A percentile compares a stretch with the other conserved stretches of the same genome.
phyloP scores from a whole-genome alignment of 2,113 vertebrate genomes.

The Crotophaga sulcirostris region DNA sequence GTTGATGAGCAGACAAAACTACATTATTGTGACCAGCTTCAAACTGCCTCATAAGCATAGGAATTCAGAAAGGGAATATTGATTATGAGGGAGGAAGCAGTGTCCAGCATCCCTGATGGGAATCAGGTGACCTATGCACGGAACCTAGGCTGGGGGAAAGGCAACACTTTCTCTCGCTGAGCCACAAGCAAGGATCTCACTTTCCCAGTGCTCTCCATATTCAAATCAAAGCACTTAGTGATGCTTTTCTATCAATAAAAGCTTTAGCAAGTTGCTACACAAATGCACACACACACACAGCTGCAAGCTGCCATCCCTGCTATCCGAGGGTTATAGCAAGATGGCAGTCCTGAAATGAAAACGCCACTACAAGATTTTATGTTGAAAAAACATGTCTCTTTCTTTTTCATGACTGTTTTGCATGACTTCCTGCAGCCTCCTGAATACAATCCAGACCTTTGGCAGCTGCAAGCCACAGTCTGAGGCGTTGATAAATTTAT shows the following conservation, averaged over 20 bases:
- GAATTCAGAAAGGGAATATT: background rate
- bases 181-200: background rate
- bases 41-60: background rate
- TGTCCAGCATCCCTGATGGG: background rate
- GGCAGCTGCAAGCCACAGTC: background rate
- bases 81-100: background rate
- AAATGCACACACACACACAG: fast-evolving
- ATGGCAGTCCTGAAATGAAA: background rate
- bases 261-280: background rate
- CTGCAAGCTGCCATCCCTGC: background rate
- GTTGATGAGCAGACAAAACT: background rate
- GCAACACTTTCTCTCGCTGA: background rate
- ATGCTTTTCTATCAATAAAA: background rate
- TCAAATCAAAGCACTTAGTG: background rate
- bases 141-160: background rate
- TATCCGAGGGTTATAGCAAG: background rate
- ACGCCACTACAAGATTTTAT: fast-evolving
- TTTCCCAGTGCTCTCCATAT: background rate
- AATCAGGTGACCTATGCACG: background rate
- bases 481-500: background rate
- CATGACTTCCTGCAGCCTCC: background rate
- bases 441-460: background rate
- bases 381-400: background rate
- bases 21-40: fast-evolving
- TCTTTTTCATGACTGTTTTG: background rate